These are phyloP conservation scores for Diabrotica balteata DNA, from an alignment of 2,888 invertebrate species.

Conservation along the genomic window DNA sequence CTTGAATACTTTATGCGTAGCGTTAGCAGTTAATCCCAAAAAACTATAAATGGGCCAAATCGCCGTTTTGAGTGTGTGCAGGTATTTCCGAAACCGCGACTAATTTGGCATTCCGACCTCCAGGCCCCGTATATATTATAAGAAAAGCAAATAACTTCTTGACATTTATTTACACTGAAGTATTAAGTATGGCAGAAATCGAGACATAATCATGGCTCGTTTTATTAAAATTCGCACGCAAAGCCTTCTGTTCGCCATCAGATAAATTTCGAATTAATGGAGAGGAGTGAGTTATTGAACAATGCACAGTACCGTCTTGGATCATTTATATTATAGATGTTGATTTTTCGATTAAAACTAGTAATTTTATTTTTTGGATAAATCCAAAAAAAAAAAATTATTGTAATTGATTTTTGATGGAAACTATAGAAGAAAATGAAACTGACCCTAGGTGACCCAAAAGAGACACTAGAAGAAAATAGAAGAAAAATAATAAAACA, in stretches of 20 bases:
- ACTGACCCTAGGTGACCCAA: too few species aligned
- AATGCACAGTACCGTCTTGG: slow-evolving; percentile 2
- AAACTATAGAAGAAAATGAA: too few species aligned
- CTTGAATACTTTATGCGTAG: too few species aligned
- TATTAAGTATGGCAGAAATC: slow-evolving; percentile 24
- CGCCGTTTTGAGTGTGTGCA: not conserved
- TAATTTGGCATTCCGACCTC: slow-evolving; percentile 1
- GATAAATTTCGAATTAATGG: slow-evolving; percentile 33
- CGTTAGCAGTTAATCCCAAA: not conserved
- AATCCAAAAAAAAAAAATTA: too few species aligned
- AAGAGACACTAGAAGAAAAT: too few species aligned
- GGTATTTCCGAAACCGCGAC: not conserved
- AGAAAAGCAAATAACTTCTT: slow-evolving; percentile 12
- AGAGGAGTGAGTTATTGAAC: slow-evolving; percentile 32
- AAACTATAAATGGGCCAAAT: not conserved
- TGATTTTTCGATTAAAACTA: too few species aligned
- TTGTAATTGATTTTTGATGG: too few species aligned
- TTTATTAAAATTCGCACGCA: slow-evolving; percentile 33
- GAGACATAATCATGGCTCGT: slow-evolving; percentile 26
- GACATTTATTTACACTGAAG: slow-evolving; percentile 25
- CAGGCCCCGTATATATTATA: slow-evolving; percentile 11
- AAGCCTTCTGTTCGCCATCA: slow-evolving; percentile 32
- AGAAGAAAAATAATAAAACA: too few species aligned
- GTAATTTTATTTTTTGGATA: too few species aligned
- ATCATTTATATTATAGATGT: too few species aligned